Percentiles rank a stretch among this genome's conserved stretches.
These are phyloP conservation scores for Amblyteles armatorius DNA, from an alignment of 2,888 invertebrate genomes.

Conservation along the genomic window DNA sequence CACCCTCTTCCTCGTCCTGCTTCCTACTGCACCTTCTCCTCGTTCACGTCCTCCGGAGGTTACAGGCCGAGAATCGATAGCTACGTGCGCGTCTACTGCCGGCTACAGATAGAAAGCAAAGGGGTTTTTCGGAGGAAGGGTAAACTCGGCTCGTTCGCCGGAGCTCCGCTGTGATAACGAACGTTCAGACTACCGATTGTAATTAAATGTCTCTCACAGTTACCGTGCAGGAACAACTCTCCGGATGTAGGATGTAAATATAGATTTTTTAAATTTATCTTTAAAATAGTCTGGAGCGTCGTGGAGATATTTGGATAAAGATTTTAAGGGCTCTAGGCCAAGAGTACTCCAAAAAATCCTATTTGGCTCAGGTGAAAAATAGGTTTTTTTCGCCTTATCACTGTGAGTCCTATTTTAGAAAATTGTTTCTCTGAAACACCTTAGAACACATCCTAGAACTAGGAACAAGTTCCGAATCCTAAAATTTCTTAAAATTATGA, in stretches of 20 bases:
- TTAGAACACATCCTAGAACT: no score
- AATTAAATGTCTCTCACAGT: constrained; percentile 50
- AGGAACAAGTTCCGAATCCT: no score
- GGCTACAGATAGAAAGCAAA: constrained; percentile 50
- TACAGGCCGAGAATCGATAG: constrained; percentile 77
- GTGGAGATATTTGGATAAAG: background rate
- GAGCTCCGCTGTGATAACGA: constrained; percentile 50
- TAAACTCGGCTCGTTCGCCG: constrained; percentile 32
- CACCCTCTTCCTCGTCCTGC: constrained; percentile 44
- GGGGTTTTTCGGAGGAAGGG: constrained; percentile 12
- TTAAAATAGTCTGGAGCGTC: background rate
- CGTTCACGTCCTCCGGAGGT: constrained; percentile 68
- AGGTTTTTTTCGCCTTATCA: no score
- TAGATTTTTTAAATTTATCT: no score
- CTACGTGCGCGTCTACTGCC: constrained; percentile 55
- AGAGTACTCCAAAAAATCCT: no score
- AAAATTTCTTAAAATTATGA: no score
- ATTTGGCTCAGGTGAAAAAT: no score
- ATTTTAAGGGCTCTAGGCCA: no score
- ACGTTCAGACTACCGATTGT: constrained; percentile 43
- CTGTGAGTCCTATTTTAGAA: no score
- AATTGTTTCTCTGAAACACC: no score
- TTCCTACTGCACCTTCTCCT: constrained; percentile 47
- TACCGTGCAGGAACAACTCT: background rate
- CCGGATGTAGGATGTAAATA: no score